Evolutionary conservation across 1,140 invertebrate species (phyloP), one percentile per base, ranked within the genome.

Genomic region (Listronotus bonariensis): DNA sequence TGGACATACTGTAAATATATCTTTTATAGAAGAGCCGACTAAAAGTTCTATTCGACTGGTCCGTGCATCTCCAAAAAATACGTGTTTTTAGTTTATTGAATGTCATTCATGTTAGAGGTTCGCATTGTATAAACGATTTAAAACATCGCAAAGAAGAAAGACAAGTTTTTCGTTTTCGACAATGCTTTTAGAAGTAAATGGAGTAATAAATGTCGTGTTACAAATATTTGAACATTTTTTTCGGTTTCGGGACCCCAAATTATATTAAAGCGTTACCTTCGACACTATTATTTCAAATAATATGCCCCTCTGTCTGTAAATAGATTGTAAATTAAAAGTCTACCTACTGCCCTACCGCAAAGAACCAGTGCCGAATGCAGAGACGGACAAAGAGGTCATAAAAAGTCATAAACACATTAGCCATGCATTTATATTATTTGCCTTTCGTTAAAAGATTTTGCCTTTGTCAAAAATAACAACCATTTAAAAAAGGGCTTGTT

Each of bases 221-320:
- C 48, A 61, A 61, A 61, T 61, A 61, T 61, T 61, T 31, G 41
- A 34, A 14, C 31, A 20, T 60, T 49, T 18, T 60, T 57, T 57
- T 40, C 36, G 10, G 9, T 31, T n/a, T 45, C 45, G 45, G 32
- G 11, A 41, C 32, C 20, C 7, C 12, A 6, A 51, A 51, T 26
- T 32, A 10, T 8, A 20, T 52, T 53, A 61, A 61, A 61, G 48
- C 59, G 48, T 61, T 51, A 56, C 54, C 31, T 56, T 56, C 41
- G 3, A 36, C 41, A 11, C 26, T 42, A 34, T 58, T 48, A 58
- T 58, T 58, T 48, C 11, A 6, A 32, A 58, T 46, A 31, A 58
- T 58, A 58, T 58, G 18, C 34, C 14, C 18, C 40, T 48, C 46
- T 58, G 43, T 42, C 45, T 48, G 45, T 18, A 58, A 58, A 58